A percentile compares a stretch with the other conserved stretches of the same genome.
Evolutionary conservation across 2,888 invertebrate genomes (phyloP).

Genomic region (Cosmia trapezina): DNA sequence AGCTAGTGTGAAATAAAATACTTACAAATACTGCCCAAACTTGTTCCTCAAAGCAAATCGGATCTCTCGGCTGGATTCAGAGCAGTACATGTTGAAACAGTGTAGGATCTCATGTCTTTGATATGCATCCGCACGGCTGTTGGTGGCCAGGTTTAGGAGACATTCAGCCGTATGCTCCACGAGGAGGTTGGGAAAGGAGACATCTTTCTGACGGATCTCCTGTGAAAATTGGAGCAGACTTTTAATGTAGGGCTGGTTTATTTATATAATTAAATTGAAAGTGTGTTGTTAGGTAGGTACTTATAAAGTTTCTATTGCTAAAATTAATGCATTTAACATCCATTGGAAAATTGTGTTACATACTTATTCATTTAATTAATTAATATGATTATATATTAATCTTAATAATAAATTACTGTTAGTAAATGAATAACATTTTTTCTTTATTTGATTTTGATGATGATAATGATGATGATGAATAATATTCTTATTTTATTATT

Average conservation of each 20-base stretch:
- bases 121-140: conserved; percentile 63
- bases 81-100: conserved; percentile 76
- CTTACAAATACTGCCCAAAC: conserved; percentile 81
- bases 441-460: too few species aligned
- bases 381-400: too few species aligned
- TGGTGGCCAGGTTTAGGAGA: conserved; percentile 77
- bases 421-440: too few species aligned
- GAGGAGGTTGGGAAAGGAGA: conserved; percentile 70
- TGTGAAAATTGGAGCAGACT: conserved; percentile 48
- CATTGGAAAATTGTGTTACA: not conserved
- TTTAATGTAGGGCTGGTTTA: not conserved
- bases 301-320: not conserved
- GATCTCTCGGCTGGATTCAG: conserved; percentile 75
- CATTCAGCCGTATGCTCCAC: conserved; percentile 75
- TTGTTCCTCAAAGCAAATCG: conserved; percentile 73
- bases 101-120: conserved; percentile 77
- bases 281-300: too few species aligned
- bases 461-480: too few species aligned
- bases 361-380: not conserved
- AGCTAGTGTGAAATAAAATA: not conserved
- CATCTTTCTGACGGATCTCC: conserved; percentile 76
- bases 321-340: not conserved
- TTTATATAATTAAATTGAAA: not conserved
- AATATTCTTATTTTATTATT: too few species aligned
- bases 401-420: not conserved